These are phyloP conservation scores for Camponotus floridanus DNA, from an alignment of 1,140 invertebrate species.

Conservation along the genomic window DNA sequence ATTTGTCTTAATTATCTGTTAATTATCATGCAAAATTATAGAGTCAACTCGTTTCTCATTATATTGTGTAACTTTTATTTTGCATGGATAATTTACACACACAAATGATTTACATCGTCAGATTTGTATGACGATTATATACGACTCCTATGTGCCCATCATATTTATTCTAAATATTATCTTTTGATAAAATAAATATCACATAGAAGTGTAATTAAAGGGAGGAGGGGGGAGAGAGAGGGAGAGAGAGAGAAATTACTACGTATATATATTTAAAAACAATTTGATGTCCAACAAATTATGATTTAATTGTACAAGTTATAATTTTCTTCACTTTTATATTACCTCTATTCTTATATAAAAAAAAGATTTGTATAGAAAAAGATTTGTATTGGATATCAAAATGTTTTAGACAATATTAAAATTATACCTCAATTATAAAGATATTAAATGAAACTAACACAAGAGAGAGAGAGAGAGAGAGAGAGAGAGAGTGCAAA, in stretches of 20 bases:
- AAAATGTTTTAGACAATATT: not conserved
- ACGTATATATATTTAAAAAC: no score
- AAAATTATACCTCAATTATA: not conserved
- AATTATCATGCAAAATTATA: not conserved
- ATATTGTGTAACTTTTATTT: not conserved
- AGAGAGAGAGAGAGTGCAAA: not conserved
- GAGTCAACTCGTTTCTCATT: not conserved
- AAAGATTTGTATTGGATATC: not conserved
- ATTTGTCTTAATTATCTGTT: not conserved
- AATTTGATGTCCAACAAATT: no score
- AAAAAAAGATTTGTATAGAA: not conserved
- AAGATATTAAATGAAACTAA: conserved; percentile 3
- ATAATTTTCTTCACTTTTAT: not conserved
- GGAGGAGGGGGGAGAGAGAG: no score
- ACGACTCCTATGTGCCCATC: no score
- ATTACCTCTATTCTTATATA: not conserved
- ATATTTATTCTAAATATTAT: not conserved
- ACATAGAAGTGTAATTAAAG: conserved; percentile 2
- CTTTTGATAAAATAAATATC: not conserved
- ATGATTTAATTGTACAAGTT: not conserved
- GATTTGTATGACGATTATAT: no score
- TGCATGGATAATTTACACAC: not conserved
- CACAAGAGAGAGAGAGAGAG: no score
- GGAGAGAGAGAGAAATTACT: no score
- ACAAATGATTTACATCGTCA: not conserved